Percentiles rank a stretch among this genome's conserved stretches.
These are phyloP conservation scores for Scophthalmus maximus DNA, from an alignment of 2,113 vertebrate species.

Conservation along the genomic window DNA sequence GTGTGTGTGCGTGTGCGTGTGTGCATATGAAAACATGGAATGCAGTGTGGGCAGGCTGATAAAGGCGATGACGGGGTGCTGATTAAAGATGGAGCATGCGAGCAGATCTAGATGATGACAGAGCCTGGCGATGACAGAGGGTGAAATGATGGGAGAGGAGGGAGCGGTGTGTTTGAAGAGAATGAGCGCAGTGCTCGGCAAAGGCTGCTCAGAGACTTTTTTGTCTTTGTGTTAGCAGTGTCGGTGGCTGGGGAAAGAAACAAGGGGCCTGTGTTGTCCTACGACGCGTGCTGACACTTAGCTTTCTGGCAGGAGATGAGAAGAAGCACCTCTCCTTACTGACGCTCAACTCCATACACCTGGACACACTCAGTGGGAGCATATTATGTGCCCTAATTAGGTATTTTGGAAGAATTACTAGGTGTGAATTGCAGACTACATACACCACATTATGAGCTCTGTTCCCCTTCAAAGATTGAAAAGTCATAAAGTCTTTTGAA, in stretches of 20 bases:
- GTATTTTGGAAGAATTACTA: slow-evolving; percentile 64
- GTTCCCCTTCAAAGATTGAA: slow-evolving; percentile 34
- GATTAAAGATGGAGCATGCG: slow-evolving; percentile 75
- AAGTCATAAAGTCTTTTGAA: slow-evolving; percentile 55
- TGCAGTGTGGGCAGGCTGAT: slow-evolving; percentile 64
- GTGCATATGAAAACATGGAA: slow-evolving; percentile 53
- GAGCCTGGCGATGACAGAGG: slow-evolving; percentile 73
- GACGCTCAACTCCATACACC: slow-evolving; percentile 58
- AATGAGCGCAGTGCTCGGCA: slow-evolving; percentile 17
- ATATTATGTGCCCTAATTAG: slow-evolving; percentile 60
- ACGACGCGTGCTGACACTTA: slow-evolving; percentile 72
- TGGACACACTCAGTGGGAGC: slow-evolving; percentile 59
- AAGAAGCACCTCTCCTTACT: slow-evolving; percentile 48
- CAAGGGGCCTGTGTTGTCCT: slow-evolving; percentile 70
- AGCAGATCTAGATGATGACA: slow-evolving; percentile 73
- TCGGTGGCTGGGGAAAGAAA: slow-evolving; percentile 47
- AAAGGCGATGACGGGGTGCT: slow-evolving; percentile 70
- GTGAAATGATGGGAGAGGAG: slow-evolving; percentile 31
- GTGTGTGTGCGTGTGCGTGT: slow-evolving; percentile 2
- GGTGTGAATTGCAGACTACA: slow-evolving; percentile 58
- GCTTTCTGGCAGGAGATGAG: slow-evolving; percentile 73
- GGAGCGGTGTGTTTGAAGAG: slow-evolving; percentile 50
- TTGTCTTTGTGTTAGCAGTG: slow-evolving; percentile 42
- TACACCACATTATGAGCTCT: slow-evolving; percentile 29
- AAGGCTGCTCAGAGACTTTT: slow-evolving; percentile 42